Conservation (phyloP, 2,888 invertebrate species). For the Clistopyga incitator region DNA sequence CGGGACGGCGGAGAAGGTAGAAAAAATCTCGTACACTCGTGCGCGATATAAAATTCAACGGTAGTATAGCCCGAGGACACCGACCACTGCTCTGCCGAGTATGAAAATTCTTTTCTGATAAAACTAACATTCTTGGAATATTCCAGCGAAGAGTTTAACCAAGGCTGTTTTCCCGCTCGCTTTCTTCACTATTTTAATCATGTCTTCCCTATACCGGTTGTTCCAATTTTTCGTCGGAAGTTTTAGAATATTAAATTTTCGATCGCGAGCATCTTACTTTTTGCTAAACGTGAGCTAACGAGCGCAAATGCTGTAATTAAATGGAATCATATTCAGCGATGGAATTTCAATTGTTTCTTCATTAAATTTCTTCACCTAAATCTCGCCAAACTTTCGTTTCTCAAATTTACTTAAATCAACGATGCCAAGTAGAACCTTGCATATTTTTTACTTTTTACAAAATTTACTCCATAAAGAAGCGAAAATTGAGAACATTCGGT, state of each 20-base stretch:
- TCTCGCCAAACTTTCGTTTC: too few relatives aligned
- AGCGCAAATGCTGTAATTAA: too few relatives aligned
- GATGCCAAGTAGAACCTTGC: too few relatives aligned
- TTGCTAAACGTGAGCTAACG: too few relatives aligned
- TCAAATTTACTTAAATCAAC: too few relatives aligned
- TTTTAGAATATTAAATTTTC: neutral
- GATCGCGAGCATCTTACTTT: neutral
- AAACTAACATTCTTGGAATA: slow-evolving; percentile 42
- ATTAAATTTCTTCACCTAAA: too few relatives aligned
- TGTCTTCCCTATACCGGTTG: neutral
- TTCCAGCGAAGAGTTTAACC: slow-evolving; percentile 38
- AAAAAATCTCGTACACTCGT: neutral
- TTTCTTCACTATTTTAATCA: slow-evolving; percentile 29
- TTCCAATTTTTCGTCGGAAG: slow-evolving; percentile 32
- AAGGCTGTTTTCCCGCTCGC: neutral
- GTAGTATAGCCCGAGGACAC: slow-evolving; percentile 25
- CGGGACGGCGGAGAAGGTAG: neutral
- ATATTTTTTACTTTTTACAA: too few relatives aligned
- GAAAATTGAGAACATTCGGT: too few relatives aligned
- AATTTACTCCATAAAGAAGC: too few relatives aligned
- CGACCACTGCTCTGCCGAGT: slow-evolving; percentile 15
- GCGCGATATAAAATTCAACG: slow-evolving; percentile 32
- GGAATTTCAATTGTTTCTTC: too few relatives aligned
- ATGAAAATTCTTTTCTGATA: slow-evolving; percentile 48
- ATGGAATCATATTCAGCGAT: too few relatives aligned